Base-by-base conservation (phyloP, 35 echinoderm and acorn worm species). In the Diadema setosum region DNA sequence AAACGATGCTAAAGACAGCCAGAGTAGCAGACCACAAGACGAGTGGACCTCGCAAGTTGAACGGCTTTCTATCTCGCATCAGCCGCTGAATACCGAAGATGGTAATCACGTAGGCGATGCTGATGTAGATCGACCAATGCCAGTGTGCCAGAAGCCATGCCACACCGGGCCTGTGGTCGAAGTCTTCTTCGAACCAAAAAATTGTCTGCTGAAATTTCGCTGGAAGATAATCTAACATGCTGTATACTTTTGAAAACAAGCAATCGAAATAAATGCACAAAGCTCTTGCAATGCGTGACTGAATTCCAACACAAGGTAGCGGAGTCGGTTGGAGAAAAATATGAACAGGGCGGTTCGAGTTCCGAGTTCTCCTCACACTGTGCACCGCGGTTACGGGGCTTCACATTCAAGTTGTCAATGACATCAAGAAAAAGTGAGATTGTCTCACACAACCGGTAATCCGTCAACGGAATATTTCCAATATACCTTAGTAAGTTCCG, bases 161-260 rank as follows among this genome's bases (percentile, higher is more conserved):
- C n/a, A 92, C 5, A 81, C 83, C 89, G 80, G 85, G 85, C 4
- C 81, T 48, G 65, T 94, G 85, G 46, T 95, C 89, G 40, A 92
- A 99, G 70, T 94, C 90, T 81, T 92, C 89, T 67, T 99, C 96
- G 70, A 94, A 94, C 21, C 81, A 69, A 55, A 95, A 99, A 65
- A 86, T 17, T 17, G 91, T 82, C 25, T 93, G 87, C 46, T 97
- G 95, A 64, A 93, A 93, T 9, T 82, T 43, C 18, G 90, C 85
- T 41, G 89, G 87, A 39, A 97, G 83, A 31, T 91, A 46, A 5
- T 93, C 91, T 20, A 97, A 90, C 95, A 93, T 97, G 25, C 55
- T 39, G 46, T 18, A 11, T 9, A 52, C 48, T 14, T 75, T 39
- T 29, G n/a, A n/a, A n/a, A n/a, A n/a, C n/a, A n/a, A n/a, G n/a